Base-by-base conservation (phyloP, 1,140 invertebrate species). In the Drosophila varians region DNA sequence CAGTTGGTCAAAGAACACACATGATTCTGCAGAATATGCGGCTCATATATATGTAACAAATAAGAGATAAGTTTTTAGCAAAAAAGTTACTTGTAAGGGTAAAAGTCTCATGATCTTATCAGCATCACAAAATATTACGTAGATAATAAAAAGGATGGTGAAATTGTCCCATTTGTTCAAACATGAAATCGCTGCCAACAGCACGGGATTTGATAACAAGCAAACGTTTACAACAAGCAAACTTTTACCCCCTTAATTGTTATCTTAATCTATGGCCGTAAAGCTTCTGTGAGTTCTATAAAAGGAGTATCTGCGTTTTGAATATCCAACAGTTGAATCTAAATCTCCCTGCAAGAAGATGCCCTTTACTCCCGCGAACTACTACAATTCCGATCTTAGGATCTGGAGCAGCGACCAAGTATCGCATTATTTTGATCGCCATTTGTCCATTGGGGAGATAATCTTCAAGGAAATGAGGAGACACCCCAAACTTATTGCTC, bases 391-490 rank as follows among this genome's bases (percentile, higher is more conserved):
- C 2, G 65, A 84, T 25, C 45, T 25, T 0, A 84, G 58, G 48
- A 48, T 84, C 21, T 84, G 79, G 79, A 56, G 21, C 12, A 61
- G 53, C 12, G 26, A 48, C 5, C 16, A 34, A 1, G 14, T 53
- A 1, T 2, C 0, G 0, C 4, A 47, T 6, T 70, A 66, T 23
- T 84, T 73, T 23, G 66, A 53, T 2, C 34, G 47, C 1, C 46
- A 77, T 5, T 16, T 62, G 11, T 75, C 72, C 2, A 43, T 77
- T 9, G 73, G 72, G 4, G 31, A 73, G 38, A 73, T 82, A 1
- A 68, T 79, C 7, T 86, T 77, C 18, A 19, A 69, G 3, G 86
- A 89, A 23, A 89, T 89, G 86, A 49, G 64, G 4, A 46, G 80
- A 3, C 76, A 87, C 57, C 77, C 86, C 0, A 53, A 77, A 4